Evolutionary conservation across 2,797 vertebrate genomes (phyloP), one percentile per base, ranked within the genome.

Genomic region (Gadopsis marmoratus): DNA sequence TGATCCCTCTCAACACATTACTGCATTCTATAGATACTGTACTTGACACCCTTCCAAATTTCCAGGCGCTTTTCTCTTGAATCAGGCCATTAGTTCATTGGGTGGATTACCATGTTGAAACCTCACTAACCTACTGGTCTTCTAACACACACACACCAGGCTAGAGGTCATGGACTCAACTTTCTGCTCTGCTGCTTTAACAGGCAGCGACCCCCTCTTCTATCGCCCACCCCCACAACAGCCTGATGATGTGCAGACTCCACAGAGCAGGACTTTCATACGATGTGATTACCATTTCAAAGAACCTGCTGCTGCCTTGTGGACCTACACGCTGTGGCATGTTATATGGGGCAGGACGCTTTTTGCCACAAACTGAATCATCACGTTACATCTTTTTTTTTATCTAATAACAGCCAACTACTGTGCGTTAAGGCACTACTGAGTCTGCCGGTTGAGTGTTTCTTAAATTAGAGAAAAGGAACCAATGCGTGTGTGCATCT

Each of bases 221-320:
- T 58, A 78, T 53, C 16, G 7, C 80, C 88, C 85, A 80, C 82
- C 77, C 88, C 76, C 90, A 88, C 89, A 88, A 71, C 74, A 87
- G 86, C 73, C 72, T 89, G 89, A 88, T 82, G 90, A 89, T 91
- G 88, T 89, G 90, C 90, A 87, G 84, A 67, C 89, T 89, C 82
- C 79, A 82, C 82, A 78, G 84, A 86, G 76, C 87, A 91, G 85
- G 77, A 88, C 86, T 88, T 91, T 92, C 83, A 94, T 92, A 88
- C 54, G 51, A 82, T 83, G 86, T 84, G 74, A 91, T 94, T 93
- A 89, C 81, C 92, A 94, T 92, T 93, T 93, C 91, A 94, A 93
- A 92, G 85, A 78, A 71, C 61, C 83, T 73, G 82, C 87, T 66
- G 86, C 78, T 71, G 79, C 72, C 85, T 82, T 59, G 62, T 47